Percentiles rank a stretch among this genome's conserved stretches.
Conservation (phyloP, 2,888 invertebrate genomes). For the Heterodera filipjevi region DNA sequence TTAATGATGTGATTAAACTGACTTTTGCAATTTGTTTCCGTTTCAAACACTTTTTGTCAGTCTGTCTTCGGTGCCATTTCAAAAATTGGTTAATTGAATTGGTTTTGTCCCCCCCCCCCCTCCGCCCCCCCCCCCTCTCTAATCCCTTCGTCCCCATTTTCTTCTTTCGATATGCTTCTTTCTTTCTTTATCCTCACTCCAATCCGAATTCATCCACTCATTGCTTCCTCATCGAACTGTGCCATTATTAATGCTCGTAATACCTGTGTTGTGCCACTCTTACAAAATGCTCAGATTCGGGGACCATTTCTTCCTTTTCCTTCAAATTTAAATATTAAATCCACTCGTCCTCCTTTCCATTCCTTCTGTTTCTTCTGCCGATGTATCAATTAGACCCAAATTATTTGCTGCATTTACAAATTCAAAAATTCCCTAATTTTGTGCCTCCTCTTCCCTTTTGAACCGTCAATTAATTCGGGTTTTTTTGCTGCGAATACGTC, state of each 20-base stretch:
- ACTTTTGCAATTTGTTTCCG: not conserved
- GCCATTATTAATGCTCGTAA: too few species aligned
- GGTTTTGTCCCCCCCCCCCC: not conserved
- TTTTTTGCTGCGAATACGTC: slow-evolving; percentile 1
- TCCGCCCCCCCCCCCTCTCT: not conserved
- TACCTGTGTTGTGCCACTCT: too few species aligned
- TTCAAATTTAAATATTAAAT: too few species aligned
- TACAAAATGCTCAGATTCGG: too few species aligned
- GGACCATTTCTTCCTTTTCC: too few species aligned
- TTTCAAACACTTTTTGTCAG: not conserved
- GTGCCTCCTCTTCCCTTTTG: not conserved
- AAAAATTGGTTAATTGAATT: not conserved
- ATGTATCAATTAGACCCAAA: too few species aligned
- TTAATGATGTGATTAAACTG: not conserved
- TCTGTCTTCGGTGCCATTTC: not conserved
- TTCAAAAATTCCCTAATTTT: too few species aligned
- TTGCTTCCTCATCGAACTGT: too few species aligned
- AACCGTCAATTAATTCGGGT: not conserved
- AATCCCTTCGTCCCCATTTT: not conserved
- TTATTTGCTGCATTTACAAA: too few species aligned
- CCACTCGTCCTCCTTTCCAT: too few species aligned
- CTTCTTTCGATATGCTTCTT: not conserved
- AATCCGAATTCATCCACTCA: not conserved
- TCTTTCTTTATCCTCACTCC: not conserved
- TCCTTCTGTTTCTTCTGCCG: too few species aligned